Evolutionary conservation across 2,888 invertebrate species (phyloP), one percentile per base, ranked within the genome.

Genomic region (Crepidodera aurea): DNA sequence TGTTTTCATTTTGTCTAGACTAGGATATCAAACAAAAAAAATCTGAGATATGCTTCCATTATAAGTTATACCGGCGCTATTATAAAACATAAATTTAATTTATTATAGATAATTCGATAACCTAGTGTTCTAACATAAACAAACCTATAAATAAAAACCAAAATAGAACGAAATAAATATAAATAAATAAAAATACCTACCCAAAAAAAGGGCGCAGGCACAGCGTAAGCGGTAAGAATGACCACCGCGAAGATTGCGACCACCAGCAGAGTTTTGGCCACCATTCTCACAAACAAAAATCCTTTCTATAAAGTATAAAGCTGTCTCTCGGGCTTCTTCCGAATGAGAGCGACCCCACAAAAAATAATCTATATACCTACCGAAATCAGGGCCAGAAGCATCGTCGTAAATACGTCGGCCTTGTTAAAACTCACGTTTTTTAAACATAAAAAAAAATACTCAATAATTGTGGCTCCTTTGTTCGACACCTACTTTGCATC

Each of bases 291-390:
- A 55, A 56, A 46, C 56, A 34, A 56, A 65, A 62, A 64, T 62
- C 55, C 65, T 55, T 62, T 69, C 70, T 68, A 72, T 73, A 73
- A 72, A 73, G 71, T 68, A 73, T 73, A 73, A 73, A 73, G 72
- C 69, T 73, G 73, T 72, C 72, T 62, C 68, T 60, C 65, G 64
- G 66, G 64, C 62, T 65, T 57, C 64, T 55, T 65, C 66, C 51
- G 55, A 62, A 62, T 51, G 63, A 57, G 56, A 53, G 54, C 54
- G 58, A 48, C 65, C 68, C 56, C 65, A 53, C 65, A 63, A 62
- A 65, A 63, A 62, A 65, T 62, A 60, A 60, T 60, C 34, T 58
- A 59, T 61, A 64, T 60, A 59, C 64, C 65, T 63, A 58, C 40
- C 58, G 58, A 62, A 62, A 62, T 54, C 53, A 42, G 48, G 46